Conservation (phyloP, 1,140 invertebrate genomes). For the Zelostemma sp. region DNA sequence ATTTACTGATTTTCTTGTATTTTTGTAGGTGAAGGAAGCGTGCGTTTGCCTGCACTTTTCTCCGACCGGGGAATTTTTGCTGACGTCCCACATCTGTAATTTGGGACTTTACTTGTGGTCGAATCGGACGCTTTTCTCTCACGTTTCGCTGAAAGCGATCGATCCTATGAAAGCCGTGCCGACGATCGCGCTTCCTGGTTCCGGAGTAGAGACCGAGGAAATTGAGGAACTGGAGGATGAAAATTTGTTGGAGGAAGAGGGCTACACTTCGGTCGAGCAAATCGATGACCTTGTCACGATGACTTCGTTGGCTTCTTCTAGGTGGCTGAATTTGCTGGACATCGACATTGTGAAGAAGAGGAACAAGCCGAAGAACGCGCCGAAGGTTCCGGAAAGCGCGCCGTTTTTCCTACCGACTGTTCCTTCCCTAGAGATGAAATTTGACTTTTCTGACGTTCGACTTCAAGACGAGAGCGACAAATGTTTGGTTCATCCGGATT, state of each 20-base stretch:
- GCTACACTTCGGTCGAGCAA: slow-evolving; percentile 86
- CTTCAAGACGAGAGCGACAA: slow-evolving; percentile 65
- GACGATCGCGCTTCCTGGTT: slow-evolving; percentile 74
- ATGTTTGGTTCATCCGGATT: slow-evolving; percentile 70
- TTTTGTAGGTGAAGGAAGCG: slow-evolving; percentile 73
- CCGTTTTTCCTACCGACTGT: slow-evolving; percentile 97
- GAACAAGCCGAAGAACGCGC: slow-evolving; percentile 91
- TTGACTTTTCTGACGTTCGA: slow-evolving; percentile 76
- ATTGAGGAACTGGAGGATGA: slow-evolving; percentile 59
- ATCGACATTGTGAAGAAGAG: slow-evolving; percentile 90
- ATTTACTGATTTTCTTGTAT: not conserved
- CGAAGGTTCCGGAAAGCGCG: slow-evolving; percentile 85
- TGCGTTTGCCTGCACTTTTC: slow-evolving; percentile 91
- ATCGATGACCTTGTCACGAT: slow-evolving; percentile 89
- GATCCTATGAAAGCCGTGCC: slow-evolving; percentile 73
- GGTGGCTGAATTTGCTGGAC: slow-evolving; percentile 94
- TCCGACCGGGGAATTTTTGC: slow-evolving; percentile 90
- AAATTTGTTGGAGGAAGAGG: slow-evolving; percentile 70
- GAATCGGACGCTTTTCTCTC: slow-evolving; percentile 87
- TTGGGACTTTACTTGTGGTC: slow-evolving; percentile 95
- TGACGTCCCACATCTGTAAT: slow-evolving; percentile 89
- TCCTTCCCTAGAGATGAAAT: slow-evolving; percentile 84
- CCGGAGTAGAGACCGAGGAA: slow-evolving; percentile 55
- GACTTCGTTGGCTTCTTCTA: slow-evolving; percentile 85
- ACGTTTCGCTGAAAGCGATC: slow-evolving; percentile 84